These are phyloP conservation scores for Paedocypris sp. DNA, from an alignment of 2,113 vertebrate genomes.

Conservation along the genomic window DNA sequence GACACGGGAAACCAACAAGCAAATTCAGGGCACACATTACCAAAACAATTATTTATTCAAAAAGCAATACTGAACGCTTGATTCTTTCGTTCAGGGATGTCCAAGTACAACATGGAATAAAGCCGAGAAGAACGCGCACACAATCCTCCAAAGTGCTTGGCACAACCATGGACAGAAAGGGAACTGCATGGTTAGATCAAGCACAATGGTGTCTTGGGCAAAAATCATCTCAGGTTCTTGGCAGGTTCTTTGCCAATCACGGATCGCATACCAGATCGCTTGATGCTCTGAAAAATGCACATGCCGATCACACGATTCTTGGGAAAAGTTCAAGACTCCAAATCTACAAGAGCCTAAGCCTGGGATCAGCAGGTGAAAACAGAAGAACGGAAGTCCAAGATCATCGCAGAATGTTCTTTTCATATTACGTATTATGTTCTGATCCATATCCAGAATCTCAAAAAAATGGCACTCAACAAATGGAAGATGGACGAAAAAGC, in stretches of 20 bases:
- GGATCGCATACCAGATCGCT: neutral
- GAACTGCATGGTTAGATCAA: slow-evolving; percentile 77
- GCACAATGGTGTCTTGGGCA: slow-evolving; percentile 69
- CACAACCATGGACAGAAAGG: slow-evolving; percentile 65
- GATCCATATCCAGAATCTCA: neutral
- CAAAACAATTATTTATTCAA: neutral
- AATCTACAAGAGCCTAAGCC: neutral
- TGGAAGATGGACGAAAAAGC: slow-evolving; percentile 11
- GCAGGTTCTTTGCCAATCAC: slow-evolving; percentile 3
- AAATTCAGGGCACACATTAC: too few relatives aligned
- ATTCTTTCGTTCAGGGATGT: neutral
- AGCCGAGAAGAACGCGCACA: slow-evolving; percentile 36
- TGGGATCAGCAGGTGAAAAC: neutral
- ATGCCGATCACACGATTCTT: neutral
- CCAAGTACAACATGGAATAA: neutral
- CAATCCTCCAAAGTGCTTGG: slow-evolving; percentile 71
- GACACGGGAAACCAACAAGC: too few relatives aligned
- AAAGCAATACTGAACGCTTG: neutral
- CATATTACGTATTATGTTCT: neutral
- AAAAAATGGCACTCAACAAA: neutral
- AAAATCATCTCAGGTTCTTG: neutral
- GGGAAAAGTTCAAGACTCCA: neutral
- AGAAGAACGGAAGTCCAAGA: neutral
- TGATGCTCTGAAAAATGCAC: neutral
- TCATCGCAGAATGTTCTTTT: neutral